Conservation (phyloP, 64 coral and sea anemone species). For the Dendronephthya gigantea region DNA sequence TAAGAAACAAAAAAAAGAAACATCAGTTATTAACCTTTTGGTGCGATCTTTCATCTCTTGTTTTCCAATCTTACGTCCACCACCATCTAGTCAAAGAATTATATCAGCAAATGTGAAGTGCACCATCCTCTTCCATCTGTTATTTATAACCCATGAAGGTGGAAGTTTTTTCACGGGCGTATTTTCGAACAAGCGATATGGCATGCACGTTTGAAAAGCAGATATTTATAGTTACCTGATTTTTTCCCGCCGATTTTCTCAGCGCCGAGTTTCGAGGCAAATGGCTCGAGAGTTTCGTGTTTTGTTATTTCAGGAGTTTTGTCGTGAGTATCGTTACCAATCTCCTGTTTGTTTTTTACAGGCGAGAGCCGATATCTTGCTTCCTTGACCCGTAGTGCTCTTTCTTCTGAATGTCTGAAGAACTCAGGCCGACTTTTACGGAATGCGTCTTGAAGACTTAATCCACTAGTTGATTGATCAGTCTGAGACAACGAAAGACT, state of each 20-base stretch:
- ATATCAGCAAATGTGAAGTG: neutral
- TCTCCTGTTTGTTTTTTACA: neutral
- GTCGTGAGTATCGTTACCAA: neutral
- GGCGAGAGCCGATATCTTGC: neutral
- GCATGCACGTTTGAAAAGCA: neutral
- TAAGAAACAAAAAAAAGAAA: neutral
- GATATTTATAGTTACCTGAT: neutral
- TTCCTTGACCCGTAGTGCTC: neutral
- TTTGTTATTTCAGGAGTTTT: neutral
- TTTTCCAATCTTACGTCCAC: neutral
- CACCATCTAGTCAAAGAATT: neutral
- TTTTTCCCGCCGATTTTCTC: neutral
- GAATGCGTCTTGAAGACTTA: constrained; percentile 4
- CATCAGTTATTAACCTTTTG: neutral
- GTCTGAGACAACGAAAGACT: neutral
- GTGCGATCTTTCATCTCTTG: neutral
- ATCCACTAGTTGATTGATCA: neutral
- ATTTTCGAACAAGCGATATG: neutral
- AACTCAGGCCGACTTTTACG: neutral
- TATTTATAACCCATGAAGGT: too few species aligned
- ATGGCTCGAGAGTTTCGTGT: neutral
- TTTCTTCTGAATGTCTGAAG: neutral
- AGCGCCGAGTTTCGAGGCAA: neutral
- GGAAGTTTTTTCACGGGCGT: too few species aligned
- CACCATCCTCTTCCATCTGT: neutral